phyloP scores from a whole-genome alignment of 2,113 vertebrate species.

The Enhydra lutris region DNA sequence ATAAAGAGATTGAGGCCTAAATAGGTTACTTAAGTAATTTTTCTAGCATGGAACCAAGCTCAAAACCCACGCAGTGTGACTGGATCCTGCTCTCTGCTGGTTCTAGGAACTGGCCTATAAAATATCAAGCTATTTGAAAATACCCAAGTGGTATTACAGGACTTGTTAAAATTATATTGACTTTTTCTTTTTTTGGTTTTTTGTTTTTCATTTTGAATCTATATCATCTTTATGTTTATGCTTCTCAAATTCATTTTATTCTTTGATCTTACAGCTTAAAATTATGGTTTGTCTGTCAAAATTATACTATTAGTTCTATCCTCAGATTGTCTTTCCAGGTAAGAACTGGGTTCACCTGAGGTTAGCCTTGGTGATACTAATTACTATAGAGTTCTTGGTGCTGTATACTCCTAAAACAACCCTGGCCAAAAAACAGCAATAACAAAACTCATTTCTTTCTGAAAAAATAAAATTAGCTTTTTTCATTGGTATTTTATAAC shows the following conservation, averaged over 20 bases:
- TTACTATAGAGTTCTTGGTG: not conserved
- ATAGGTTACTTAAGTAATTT: not conserved
- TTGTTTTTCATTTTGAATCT: not conserved
- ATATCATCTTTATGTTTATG: slow-evolving; percentile 6
- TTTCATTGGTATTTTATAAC: not conserved
- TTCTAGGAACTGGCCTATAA: not conserved
- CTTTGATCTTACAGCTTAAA: not conserved
- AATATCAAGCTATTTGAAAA: slow-evolving; percentile 28
- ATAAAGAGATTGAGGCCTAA: not conserved
- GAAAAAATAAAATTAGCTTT: not conserved
- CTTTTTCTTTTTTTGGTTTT: not conserved
- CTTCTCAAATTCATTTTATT: slow-evolving; percentile 40
- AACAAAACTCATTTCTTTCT: not conserved
- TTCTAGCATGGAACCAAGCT: not conserved
- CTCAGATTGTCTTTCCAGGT: not conserved
- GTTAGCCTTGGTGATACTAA: not conserved
- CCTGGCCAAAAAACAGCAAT: not conserved
- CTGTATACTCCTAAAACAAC: not conserved
- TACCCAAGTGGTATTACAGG: not conserved
- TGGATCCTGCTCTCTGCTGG: not conserved
- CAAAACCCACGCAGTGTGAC: not conserved
- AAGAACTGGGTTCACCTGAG: not conserved
- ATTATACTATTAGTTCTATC: not conserved
- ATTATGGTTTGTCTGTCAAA: not conserved
- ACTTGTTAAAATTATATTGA: slow-evolving; percentile 25